Base-by-base conservation (phyloP, 2,888 invertebrate species). In the Limnephilus marmoratus region DNA sequence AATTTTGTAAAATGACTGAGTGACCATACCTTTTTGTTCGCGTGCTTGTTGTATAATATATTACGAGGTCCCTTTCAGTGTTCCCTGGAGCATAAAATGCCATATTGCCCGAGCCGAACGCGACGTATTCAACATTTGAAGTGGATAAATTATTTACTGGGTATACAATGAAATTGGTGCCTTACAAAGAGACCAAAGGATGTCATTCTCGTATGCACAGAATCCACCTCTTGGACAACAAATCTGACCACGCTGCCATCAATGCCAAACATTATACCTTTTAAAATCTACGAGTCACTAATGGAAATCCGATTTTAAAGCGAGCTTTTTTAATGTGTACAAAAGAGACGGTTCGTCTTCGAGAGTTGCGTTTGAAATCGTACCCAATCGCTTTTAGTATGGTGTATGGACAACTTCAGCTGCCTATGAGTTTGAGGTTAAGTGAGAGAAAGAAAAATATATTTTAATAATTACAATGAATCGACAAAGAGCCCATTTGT, bases 141-240 rank as follows among this genome's bases (percentile, higher is more conserved):
- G 93, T 93, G 91, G 92, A 93, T 91, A 93, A 93, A 93, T 93
- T 93, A 92, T 93, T 90, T 92, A 93, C 93, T 80, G 90, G 82
- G 82, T 91, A 81, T 90, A 93, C 89, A 92, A 92, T 92, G 88
- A 90, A 45, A 41, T 82, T 53, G 49, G 34, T 37, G 29, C 45
- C 53, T 81, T 85, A 90, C 89, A 89, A 91, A 83, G 83, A 15
- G 41, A 81, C 80, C 90, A 81, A 37, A 81, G 81, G 85, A 85
- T 90, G 90, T 90, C 90, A 90, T 90, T 90, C 90, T 68, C 53
- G 24, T 34, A 87, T 87, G 53, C 68, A 87, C 87, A 87, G 31
- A 87, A 34, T 87, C 53, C 34, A 37, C 87, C 53, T 87, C 68
- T 53, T 68, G 68, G 87, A 53, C 87, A 87, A 49, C 29, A 68